A percentile compares a stretch with the other conserved stretches of the same genome.
phyloP scores from a whole-genome alignment of 1,140 invertebrate genomes.

The Drosophila ohnishii region DNA sequence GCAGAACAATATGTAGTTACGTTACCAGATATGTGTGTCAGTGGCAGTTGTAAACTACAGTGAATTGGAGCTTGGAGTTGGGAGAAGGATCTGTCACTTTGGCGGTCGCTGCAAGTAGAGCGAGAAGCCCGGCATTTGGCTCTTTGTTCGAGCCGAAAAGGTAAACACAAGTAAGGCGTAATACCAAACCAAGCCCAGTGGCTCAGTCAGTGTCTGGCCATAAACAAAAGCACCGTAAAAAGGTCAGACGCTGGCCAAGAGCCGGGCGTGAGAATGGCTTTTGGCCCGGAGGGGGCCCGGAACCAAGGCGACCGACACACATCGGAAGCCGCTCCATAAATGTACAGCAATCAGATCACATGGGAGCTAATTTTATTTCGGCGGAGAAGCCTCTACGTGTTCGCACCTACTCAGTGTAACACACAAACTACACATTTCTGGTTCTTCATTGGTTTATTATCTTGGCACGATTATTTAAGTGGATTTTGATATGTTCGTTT shows the following conservation, averaged over 20 bases:
- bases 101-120: slow-evolving; percentile 64
- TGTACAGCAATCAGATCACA: slow-evolving; percentile 40
- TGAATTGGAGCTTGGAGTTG: slow-evolving; percentile 16
- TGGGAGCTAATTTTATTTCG: slow-evolving; percentile 20
- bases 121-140: slow-evolving; percentile 22
- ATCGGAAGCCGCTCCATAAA: slow-evolving; percentile 63
- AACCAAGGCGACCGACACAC: slow-evolving; percentile 45
- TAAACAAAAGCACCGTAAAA: slow-evolving; percentile 61
- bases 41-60: slow-evolving; percentile 50
- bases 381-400: slow-evolving; percentile 9
- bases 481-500: slow-evolving; percentile 7
- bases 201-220: slow-evolving; percentile 13
- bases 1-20: slow-evolving; percentile 41
- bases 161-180: slow-evolving; percentile 31
- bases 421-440: slow-evolving; percentile 9
- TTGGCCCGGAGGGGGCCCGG: slow-evolving; percentile 20
- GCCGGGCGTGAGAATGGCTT: slow-evolving; percentile 65
- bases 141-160: slow-evolving; percentile 29
- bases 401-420: slow-evolving; percentile 10
- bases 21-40: slow-evolving; percentile 76
- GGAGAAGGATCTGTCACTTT: slow-evolving; percentile 59
- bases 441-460: slow-evolving; percentile 8
- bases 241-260: slow-evolving; percentile 56
- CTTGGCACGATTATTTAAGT: slow-evolving; percentile 11
- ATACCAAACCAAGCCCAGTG: slow-evolving; percentile 55